Percentiles rank a stretch among this genome's conserved stretches.
Conservation (phyloP, 1,140 invertebrate species). For the Chrysomallon squamiferum region DNA sequence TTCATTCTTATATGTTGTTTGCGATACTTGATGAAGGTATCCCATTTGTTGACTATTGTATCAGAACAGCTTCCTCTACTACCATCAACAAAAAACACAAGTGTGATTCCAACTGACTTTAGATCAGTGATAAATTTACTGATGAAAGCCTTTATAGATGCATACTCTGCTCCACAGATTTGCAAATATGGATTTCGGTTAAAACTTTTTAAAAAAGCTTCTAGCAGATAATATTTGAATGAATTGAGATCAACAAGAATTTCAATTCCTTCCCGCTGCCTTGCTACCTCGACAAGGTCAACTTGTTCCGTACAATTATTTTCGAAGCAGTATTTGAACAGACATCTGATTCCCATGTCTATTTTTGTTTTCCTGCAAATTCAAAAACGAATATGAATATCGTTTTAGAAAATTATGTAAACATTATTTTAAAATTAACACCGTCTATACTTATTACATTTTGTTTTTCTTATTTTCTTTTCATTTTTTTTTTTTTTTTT, state of each 20-base stretch:
- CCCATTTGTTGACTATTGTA: too few species aligned
- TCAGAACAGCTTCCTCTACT: conserved; percentile 43
- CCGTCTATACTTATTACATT: too few species aligned
- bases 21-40: too few species aligned
- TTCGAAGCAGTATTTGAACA: conserved; percentile 39
- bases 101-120: conserved; percentile 36
- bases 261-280: conserved; percentile 43
- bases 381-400: too few species aligned
- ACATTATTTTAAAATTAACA: too few species aligned
- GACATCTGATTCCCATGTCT: conserved; percentile 51
- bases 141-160: conserved; percentile 36
- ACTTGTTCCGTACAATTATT: conserved; percentile 35
- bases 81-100: conserved; percentile 54
- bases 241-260: conserved; percentile 54
- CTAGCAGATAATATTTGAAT: conserved; percentile 46
- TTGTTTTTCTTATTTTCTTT: too few species aligned
- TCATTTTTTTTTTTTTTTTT: too few species aligned
- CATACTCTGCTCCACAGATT: conserved; percentile 55
- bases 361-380: too few species aligned
- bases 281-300: conserved; percentile 50
- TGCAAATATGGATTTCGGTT: conserved; percentile 41
- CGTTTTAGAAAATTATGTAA: too few species aligned
- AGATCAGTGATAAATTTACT: conserved; percentile 47
- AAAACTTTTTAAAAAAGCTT: conserved; percentile 42
- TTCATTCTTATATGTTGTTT: too few species aligned